These are phyloP conservation scores for Tolmerus cingulatus DNA, from an alignment of 2,888 invertebrate genomes.

Conservation along the genomic window DNA sequence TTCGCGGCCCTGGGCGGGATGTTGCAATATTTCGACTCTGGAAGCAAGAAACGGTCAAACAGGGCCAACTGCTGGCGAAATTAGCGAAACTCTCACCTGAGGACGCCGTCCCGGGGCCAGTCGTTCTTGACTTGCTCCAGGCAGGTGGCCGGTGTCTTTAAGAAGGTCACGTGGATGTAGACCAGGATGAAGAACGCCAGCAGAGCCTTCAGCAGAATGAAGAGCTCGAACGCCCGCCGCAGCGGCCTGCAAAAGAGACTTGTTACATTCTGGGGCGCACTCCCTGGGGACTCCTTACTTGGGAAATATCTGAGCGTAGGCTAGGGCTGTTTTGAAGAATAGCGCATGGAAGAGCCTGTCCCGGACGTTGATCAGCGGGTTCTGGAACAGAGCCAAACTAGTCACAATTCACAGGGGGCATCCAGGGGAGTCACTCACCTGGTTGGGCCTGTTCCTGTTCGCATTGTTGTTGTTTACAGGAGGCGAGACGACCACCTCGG, in stretches of 20 bases:
- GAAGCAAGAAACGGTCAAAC: slow-evolving; percentile 25
- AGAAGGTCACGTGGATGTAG: slow-evolving; percentile 95
- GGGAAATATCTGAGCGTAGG: slow-evolving; percentile 91
- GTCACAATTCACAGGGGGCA: neutral
- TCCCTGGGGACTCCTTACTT: slow-evolving; percentile 69
- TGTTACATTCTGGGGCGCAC: neutral
- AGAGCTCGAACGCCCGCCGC: slow-evolving; percentile 57
- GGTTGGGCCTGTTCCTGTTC: slow-evolving; percentile 12
- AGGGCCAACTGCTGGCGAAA: neutral
- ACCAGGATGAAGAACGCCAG: slow-evolving; percentile 88
- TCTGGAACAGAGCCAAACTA: slow-evolving; percentile 62
- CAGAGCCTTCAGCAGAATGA: slow-evolving; percentile 71
- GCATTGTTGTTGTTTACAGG: slow-evolving; percentile 34
- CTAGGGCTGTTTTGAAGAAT: slow-evolving; percentile 89
- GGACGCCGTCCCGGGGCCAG: slow-evolving; percentile 96
- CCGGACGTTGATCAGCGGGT: slow-evolving; percentile 83
- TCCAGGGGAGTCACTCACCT: neutral
- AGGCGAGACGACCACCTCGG: slow-evolving; percentile 43
- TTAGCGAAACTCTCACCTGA: slow-evolving; percentile 61
- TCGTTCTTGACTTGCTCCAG: slow-evolving; percentile 84
- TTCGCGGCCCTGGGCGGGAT: neutral
- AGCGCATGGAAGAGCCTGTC: slow-evolving; percentile 94
- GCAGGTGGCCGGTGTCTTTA: slow-evolving; percentile 91
- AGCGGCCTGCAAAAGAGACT: slow-evolving; percentile 54
- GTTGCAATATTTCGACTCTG: slow-evolving; percentile 59